Evolutionary conservation across 2,113 vertebrate genomes (phyloP), one percentile per base, ranked within the genome.

Genomic region (Arothron firmamentum): DNA sequence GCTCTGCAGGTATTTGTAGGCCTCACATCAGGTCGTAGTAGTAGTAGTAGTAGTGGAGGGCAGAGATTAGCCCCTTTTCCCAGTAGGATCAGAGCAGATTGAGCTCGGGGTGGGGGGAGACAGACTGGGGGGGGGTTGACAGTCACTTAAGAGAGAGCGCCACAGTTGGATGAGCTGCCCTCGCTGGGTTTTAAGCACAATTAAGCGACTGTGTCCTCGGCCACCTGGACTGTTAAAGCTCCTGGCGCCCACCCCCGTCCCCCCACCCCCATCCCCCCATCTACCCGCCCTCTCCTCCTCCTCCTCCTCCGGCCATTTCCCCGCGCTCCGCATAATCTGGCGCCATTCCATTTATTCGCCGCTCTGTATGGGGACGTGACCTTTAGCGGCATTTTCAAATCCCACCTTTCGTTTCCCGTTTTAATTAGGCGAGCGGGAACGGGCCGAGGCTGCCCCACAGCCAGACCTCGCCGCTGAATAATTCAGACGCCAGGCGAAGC

Each of bases 141-240:
- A 67, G 69, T 51, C 82, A 57, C 62, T 84, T 70, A 63, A 66
- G 51, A 72, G 45, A 72, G 45, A 67, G 45, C 25, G 77, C 67
- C 85, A 83, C 74, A 79, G 74, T 80, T 80, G 70, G 76, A 79
- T 23, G 47, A 72, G 56, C 65, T 81, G 72, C 66, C 65, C 71
- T 75, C 56, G 54, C 68, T 47, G 70, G 52, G 75, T 79, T 81
- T 88, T 86, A 86, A 86, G 73, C 59, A 75, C 82, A 81, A 77
- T 86, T 81, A 87, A 76, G 70, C 70, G 38, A 60, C 52, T 38
- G 66, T 74, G 53, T 70, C 60, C 61, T 69, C 74, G 52, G 64
- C 81, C 77, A 79, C 78, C 78, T 80, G 74, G 74, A 47, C 74
- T 65, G 57, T 67, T 65, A 76, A 78, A 74, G 18, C 73, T 63